Evolutionary conservation across 1,140 invertebrate genomes (phyloP), one percentile per base, ranked within the genome.

Genomic region (Propsilocerus akamusi): DNA sequence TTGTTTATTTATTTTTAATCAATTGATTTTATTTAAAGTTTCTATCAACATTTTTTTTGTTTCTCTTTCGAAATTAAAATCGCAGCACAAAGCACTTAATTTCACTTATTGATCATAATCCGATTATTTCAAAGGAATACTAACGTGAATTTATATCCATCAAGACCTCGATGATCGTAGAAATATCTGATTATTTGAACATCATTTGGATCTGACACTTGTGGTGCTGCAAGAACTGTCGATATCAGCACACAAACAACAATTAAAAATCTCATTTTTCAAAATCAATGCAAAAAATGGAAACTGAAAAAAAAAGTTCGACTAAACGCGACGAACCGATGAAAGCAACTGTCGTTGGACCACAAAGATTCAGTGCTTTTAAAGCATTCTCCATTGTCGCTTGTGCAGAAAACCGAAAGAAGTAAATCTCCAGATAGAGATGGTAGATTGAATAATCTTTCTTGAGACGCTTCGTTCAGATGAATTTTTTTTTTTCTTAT

Each of bases 141-240:
- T 34, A 34, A 49, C 48, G 48, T 49, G 48, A 23, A 49, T 49
- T 12, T 22, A n/a, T 49, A 49, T 24, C 26, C 23, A 4, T 37
- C 48, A 25, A 6, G 2, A 8, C n/a, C 25, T 20, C 20, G 26
- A 20, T 34, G n/a, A 25, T 49, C 24, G 22, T 28, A 32, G 20
- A 34, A 26, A 17, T 49, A 49, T 34, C 48, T 26, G 7, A 49
- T 32, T 12, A 49, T 23, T 37, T 20, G 4, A 5, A 26, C n/a
- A 2, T 26, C n/a, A 5, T 7, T 4, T 32, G 8, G 28, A 24
- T 7, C 5, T 37, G 34, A 41, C 22, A 24, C 30, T 49, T 49
- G 48, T 37, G 48, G 48, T 10, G 48, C 48, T 1, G 28, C 25
- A 24, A 37, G 20, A 12, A 37, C 48, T 24, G 4, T 14, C 8